These are phyloP conservation scores for Callionymus lyra DNA, from an alignment of 2,113 vertebrate genomes.

Conservation along the genomic window DNA sequence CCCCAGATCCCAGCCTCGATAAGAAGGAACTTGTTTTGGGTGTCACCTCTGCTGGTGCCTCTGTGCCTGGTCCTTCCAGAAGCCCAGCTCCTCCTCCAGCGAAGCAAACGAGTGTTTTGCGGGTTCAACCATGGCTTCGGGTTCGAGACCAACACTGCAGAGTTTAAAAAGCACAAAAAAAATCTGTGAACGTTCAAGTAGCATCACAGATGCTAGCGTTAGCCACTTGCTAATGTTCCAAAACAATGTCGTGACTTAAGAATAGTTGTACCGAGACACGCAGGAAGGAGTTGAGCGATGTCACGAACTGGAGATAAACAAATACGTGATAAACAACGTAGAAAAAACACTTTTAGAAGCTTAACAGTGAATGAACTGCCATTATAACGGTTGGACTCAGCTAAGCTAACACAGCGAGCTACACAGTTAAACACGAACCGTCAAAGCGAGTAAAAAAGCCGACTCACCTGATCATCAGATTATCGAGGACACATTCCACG, in stretches of 20 bases:
- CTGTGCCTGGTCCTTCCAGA: constrained; percentile 83
- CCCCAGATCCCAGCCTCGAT: too few species aligned
- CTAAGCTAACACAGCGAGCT: constrained; percentile 31
- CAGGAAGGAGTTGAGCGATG: too few species aligned
- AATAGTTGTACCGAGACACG: too few species aligned
- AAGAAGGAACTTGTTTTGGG: not conserved
- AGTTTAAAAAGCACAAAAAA: not conserved
- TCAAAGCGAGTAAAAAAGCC: too few species aligned
- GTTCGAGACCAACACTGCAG: not conserved
- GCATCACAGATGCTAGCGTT: not conserved
- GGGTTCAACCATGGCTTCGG: constrained; percentile 70
- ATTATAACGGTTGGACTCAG: constrained; percentile 1
- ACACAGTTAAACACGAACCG: not conserved
- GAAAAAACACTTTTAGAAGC: constrained; percentile 3
- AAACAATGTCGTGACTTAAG: not conserved
- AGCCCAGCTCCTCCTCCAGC: constrained; percentile 75
- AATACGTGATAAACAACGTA: too few species aligned
- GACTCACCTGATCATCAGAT: constrained; percentile 28
- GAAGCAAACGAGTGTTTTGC: constrained; percentile 70
- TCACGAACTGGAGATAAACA: too few species aligned
- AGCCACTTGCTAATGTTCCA: not conserved
- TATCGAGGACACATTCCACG: too few species aligned
- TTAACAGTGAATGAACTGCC: too few species aligned
- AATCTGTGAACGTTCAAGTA: not conserved
- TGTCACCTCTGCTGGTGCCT: constrained; percentile 80